A percentile compares a stretch with the other conserved stretches of the same genome.
These are phyloP conservation scores for Chrysolophus pictus DNA, from an alignment of 2,797 vertebrate species.

Conservation along the genomic window DNA sequence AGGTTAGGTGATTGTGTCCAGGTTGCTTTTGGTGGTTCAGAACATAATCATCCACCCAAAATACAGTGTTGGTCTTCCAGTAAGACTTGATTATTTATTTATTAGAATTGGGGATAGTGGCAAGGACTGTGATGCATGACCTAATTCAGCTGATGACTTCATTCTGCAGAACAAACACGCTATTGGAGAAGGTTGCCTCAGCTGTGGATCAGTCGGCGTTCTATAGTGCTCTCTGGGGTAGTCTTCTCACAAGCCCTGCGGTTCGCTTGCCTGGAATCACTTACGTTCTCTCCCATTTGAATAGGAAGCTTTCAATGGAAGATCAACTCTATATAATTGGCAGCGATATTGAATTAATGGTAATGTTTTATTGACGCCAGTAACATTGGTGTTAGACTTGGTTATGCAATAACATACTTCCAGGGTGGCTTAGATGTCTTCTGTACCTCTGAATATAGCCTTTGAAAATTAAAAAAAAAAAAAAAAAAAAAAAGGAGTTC, in stretches of 20 bases:
- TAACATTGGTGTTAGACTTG: background rate
- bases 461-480: background rate
- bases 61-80: background rate
- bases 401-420: background rate
- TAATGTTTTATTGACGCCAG: slow-evolving; percentile 65
- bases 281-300: slow-evolving; percentile 95
- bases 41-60: background rate
- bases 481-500: background rate
- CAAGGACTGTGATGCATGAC: background rate
- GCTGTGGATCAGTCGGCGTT: slow-evolving; percentile 97
- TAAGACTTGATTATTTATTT: background rate
- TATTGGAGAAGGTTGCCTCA: slow-evolving; percentile 95
- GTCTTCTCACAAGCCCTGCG: slow-evolving; percentile 96
- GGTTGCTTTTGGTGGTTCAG: background rate
- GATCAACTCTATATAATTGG: slow-evolving; percentile 98
- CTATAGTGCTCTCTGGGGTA: slow-evolving; percentile 98
- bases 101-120: background rate
- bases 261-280: slow-evolving; percentile 95
- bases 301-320: slow-evolving; percentile 98
- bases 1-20: background rate
- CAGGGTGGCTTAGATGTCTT: background rate
- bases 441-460: background rate
- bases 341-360: slow-evolving; percentile 98
- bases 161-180: slow-evolving; percentile 88
- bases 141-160: slow-evolving; percentile 7